These are phyloP conservation scores for Gasteruption jaculator DNA, from an alignment of 2,888 invertebrate genomes.

Conservation along the genomic window DNA sequence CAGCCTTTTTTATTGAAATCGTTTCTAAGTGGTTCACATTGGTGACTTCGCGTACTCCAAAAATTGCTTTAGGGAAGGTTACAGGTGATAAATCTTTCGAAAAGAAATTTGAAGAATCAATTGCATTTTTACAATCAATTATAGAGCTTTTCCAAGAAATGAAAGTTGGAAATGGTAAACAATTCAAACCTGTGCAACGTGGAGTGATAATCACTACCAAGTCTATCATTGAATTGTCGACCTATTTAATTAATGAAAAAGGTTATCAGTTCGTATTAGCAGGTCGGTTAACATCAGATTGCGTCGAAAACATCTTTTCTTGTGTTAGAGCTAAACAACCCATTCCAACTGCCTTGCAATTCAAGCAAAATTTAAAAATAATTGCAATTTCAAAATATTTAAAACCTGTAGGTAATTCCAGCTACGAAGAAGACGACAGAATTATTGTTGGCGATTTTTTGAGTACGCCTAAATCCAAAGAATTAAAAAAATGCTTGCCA, in stretches of 20 bases:
- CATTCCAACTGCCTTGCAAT: conserved; percentile 3
- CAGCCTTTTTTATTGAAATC: conserved; percentile 9
- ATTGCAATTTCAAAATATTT: conserved; percentile 4
- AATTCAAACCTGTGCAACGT: conserved; percentile 4
- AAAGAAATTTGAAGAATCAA: neutral
- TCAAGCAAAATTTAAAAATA: conserved; percentile 5
- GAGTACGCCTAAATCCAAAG: conserved; percentile 4
- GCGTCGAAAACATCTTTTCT: conserved; percentile 8
- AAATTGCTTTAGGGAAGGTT: conserved; percentile 6
- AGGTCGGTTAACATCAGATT: too few relatives aligned
- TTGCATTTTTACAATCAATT: conserved; percentile 3
- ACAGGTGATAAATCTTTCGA: neutral
- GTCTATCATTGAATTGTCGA: conserved; percentile 4
- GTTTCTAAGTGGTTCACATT: conserved; percentile 9
- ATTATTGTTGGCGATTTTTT: conserved; percentile 5
- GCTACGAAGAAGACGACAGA: conserved; percentile 8
- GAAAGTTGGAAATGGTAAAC: neutral
- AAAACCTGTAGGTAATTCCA: conserved; percentile 2
- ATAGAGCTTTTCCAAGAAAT: conserved; percentile 5
- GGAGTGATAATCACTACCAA: conserved; percentile 4
- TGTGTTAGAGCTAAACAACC: conserved; percentile 1
- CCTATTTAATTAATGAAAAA: conserved; percentile 3
- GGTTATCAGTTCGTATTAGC: conserved; percentile 2
- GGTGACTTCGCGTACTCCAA: neutral
- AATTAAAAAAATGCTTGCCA: too few relatives aligned